These are phyloP conservation scores for Synanthedon myopaeformis DNA, from an alignment of 2,888 invertebrate species.

Conservation along the genomic window DNA sequence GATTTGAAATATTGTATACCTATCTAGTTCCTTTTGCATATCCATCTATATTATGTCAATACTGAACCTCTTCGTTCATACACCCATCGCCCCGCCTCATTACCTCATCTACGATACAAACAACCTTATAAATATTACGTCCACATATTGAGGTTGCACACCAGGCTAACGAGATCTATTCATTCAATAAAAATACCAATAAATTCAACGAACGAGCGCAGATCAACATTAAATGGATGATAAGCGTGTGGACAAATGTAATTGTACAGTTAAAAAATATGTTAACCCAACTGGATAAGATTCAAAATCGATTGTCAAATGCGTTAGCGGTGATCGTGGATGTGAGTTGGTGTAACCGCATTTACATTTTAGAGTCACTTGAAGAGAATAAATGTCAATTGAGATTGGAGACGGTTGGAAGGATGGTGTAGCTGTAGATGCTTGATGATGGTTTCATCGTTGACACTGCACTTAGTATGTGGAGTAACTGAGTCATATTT, in stretches of 20 bases:
- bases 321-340: conserved; percentile 10
- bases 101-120: conserved; percentile 53
- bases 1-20: no score
- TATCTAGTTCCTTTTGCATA: not conserved
- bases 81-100: conserved; percentile 64
- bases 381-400: conserved; percentile 66
- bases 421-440: conserved; percentile 51
- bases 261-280: conserved; percentile 4
- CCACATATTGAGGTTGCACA: conserved; percentile 31
- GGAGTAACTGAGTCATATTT: conserved; percentile 26
- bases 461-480: conserved; percentile 28
- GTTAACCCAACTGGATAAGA: conserved; percentile 1
- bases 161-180: conserved; percentile 43
- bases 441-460: conserved; percentile 47
- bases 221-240: conserved; percentile 49
- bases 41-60: conserved; percentile 30
- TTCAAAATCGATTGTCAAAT: conserved; percentile 15
- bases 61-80: conserved; percentile 51
- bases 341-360: conserved; percentile 50
- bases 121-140: conserved; percentile 33
- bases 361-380: conserved; percentile 65
- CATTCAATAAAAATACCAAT: conserved; percentile 57
- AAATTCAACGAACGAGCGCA: conserved; percentile 50
- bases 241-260: conserved; percentile 22
- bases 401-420: conserved; percentile 28